Percentiles rank a stretch among this genome's conserved stretches.
phyloP scores from a whole-genome alignment of 2,113 vertebrate species.

The Centropus bengalensis region DNA sequence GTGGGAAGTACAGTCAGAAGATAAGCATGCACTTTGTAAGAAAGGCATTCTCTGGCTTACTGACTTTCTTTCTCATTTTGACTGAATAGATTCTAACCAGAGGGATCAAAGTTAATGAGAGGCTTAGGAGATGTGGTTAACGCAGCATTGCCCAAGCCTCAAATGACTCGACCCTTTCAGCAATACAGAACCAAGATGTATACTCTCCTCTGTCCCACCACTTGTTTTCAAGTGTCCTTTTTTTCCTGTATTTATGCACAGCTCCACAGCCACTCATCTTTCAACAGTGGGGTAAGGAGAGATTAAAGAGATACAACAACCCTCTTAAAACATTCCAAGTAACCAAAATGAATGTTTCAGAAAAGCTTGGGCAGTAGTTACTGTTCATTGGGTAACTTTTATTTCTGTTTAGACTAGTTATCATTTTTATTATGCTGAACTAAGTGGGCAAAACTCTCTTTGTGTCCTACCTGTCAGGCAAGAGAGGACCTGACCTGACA shows the following conservation, averaged over 20 bases:
- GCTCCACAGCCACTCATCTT: background rate
- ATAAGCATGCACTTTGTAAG: background rate
- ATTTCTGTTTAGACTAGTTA: background rate
- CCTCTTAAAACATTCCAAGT: background rate
- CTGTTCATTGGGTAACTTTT: background rate
- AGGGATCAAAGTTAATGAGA: background rate
- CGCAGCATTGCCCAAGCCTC: background rate
- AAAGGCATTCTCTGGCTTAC: background rate
- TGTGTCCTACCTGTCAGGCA: background rate
- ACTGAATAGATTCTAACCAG: background rate
- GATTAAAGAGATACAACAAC: background rate
- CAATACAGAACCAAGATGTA: background rate
- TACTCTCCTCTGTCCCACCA: background rate
- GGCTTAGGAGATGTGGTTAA: background rate
- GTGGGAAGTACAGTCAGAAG: background rate
- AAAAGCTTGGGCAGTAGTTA: background rate
- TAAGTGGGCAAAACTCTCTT: background rate
- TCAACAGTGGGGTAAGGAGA: background rate
- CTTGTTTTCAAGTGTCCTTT: background rate
- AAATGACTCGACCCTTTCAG: background rate
- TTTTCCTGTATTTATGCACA: background rate
- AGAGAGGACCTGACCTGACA: background rate
- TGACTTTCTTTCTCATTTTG: background rate
- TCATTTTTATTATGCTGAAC: background rate
- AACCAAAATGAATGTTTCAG: background rate